phyloP scores from a whole-genome alignment of 2,888 invertebrate species.

The Archips xylosteana region DNA sequence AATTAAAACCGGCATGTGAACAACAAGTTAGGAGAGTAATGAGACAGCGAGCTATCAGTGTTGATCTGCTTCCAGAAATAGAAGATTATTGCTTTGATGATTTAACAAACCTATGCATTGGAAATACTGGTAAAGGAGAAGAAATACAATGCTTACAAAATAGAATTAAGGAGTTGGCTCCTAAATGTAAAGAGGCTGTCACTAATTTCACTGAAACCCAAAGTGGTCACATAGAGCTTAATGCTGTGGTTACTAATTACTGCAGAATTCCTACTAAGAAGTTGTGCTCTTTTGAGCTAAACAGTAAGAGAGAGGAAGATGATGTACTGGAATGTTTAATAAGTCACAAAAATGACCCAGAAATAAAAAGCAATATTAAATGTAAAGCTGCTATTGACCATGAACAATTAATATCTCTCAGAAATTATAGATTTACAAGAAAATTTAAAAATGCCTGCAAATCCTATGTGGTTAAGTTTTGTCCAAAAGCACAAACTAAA shows the following conservation, averaged over 20 bases:
- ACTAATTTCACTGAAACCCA: constrained; percentile 95
- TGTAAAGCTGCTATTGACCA: constrained; percentile 98
- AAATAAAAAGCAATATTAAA: constrained; percentile 91
- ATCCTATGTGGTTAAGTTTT: constrained; percentile 89
- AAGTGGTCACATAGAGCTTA: constrained; percentile 95
- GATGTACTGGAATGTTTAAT: constrained; percentile 98
- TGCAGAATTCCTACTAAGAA: constrained; percentile 93
- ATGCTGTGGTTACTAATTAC: constrained; percentile 93
- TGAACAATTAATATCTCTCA: constrained; percentile 96
- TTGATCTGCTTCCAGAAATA: constrained; percentile 97
- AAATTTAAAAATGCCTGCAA: constrained; percentile 98
- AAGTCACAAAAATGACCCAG: constrained; percentile 94
- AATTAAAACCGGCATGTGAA: constrained; percentile 86
- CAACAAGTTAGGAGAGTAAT: constrained; percentile 96
- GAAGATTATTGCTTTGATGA: constrained; percentile 96
- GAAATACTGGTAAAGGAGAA: constrained; percentile 94
- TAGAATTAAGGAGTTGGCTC: constrained; percentile 89
- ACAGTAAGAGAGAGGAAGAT: constrained; percentile 91
- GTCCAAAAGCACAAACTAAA: constrained; percentile 90
- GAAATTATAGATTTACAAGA: constrained; percentile 96
- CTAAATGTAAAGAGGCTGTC: constrained; percentile 91
- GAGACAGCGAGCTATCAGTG: constrained; percentile 96
- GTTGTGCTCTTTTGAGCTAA: constrained; percentile 89
- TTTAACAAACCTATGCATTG: constrained; percentile 92
- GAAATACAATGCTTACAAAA: constrained; percentile 97